phyloP scores from a whole-genome alignment of 2,797 vertebrate genomes.

The Eulemur coronatus region DNA sequence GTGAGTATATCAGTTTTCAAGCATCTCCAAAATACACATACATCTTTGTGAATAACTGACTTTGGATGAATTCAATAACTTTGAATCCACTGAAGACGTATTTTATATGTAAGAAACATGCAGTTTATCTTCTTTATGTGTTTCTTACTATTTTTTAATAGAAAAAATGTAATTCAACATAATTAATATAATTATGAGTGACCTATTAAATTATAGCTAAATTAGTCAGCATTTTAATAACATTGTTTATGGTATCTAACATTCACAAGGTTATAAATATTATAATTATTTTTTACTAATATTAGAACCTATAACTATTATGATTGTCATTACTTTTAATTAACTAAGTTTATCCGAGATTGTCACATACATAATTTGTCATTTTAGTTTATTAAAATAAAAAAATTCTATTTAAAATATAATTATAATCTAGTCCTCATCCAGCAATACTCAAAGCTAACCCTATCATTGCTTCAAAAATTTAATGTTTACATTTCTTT shows the following conservation, averaged over 20 bases:
- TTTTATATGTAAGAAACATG: background rate
- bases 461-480: background rate
- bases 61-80: background rate
- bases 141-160: background rate
- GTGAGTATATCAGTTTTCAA: background rate
- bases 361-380: background rate
- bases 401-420: background rate
- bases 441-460: background rate
- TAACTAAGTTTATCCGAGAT: background rate
- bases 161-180: background rate
- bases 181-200: background rate
- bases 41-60: background rate
- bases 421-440: background rate
- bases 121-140: background rate
- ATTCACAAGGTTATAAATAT: background rate
- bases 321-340: background rate
- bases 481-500: background rate
- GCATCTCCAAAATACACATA: background rate
- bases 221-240: background rate
- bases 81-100: background rate
- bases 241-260: background rate
- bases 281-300: background rate
- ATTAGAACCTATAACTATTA: background rate
- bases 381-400: conserved; percentile 22
- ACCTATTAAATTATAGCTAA: background rate